These are phyloP conservation scores for Drosophila mojavensis DNA, from an alignment of 1,140 invertebrate genomes.

Conservation along the genomic window DNA sequence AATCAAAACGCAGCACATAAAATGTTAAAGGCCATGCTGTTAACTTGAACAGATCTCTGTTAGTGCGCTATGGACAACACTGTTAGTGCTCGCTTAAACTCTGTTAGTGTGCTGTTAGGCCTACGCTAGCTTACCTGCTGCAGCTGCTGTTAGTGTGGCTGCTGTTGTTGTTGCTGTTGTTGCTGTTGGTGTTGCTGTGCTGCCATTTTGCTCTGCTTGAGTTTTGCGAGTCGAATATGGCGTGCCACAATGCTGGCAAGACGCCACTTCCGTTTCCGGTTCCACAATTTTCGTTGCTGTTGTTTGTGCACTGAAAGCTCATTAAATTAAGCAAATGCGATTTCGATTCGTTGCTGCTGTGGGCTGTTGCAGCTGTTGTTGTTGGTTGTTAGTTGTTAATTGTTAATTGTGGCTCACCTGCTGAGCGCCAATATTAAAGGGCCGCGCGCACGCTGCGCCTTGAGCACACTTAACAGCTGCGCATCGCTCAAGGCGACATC, in stretches of 20 bases:
- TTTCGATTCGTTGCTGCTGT: not conserved
- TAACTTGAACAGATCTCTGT: not conserved
- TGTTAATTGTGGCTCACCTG: slow-evolving; percentile 58
- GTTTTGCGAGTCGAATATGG: slow-evolving; percentile 47
- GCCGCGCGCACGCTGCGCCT: slow-evolving; percentile 65
- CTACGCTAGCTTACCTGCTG: not conserved
- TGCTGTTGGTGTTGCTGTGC: not conserved
- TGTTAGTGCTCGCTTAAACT: not conserved
- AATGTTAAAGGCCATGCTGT: not conserved
- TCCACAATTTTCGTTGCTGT: not conserved
- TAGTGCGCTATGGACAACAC: not conserved
- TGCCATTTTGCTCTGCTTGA: slow-evolving; percentile 33
- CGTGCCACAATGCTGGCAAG: slow-evolving; percentile 65
- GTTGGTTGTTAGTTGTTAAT: slow-evolving; percentile 3
- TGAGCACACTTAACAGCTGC: slow-evolving; percentile 65
- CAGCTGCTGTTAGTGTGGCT: not conserved
- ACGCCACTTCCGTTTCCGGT: slow-evolving; percentile 14
- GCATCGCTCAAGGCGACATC: slow-evolving; percentile 62
- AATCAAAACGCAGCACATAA: not conserved
- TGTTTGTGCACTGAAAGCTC: slow-evolving; percentile 41
- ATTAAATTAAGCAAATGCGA: slow-evolving; percentile 27
- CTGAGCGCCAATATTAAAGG: slow-evolving; percentile 73
- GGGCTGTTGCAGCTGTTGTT: not conserved
- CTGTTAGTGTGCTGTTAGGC: not conserved
- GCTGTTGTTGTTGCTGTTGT: not conserved